Conservation (phyloP, 2,113 vertebrate species). For the Hippocampus barbouri region DNA sequence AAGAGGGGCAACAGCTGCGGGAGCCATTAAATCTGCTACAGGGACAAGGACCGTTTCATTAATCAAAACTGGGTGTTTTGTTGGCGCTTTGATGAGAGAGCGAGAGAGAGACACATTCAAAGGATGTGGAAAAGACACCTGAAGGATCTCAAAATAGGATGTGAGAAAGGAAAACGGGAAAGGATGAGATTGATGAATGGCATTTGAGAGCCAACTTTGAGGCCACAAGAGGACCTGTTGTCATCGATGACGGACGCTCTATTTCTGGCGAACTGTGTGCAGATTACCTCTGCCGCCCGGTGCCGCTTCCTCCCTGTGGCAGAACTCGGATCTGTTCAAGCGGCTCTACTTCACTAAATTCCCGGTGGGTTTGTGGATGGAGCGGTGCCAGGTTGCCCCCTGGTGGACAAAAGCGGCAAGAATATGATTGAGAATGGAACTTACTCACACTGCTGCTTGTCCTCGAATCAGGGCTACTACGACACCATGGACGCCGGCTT, state of each 20-base stretch:
- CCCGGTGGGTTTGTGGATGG: constrained; percentile 77
- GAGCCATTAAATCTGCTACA: not conserved
- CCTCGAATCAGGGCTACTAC: constrained; percentile 83
- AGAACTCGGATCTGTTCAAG: constrained; percentile 83
- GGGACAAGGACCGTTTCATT: not conserved
- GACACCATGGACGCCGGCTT: constrained; percentile 97
- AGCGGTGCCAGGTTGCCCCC: not conserved
- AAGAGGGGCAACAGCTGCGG: not conserved
- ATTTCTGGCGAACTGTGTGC: not conserved
- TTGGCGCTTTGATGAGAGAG: not conserved
- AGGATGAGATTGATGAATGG: no score
- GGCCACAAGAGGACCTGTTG: not conserved
- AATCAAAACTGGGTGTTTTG: not conserved
- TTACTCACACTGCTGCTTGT: no score
- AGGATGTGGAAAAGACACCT: no score
- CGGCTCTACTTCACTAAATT: constrained; percentile 91
- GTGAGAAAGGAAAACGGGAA: no score
- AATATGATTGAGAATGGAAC: no score
- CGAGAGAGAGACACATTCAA: no score
- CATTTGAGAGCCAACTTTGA: not conserved
- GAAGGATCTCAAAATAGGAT: no score
- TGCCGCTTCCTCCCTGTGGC: constrained; percentile 87
- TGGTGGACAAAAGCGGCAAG: not conserved
- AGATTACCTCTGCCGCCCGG: constrained; percentile 93
- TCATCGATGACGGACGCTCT: no score